Base-by-base conservation (phyloP, 1,140 invertebrate genomes). In the Zaprionus davidi region DNA sequence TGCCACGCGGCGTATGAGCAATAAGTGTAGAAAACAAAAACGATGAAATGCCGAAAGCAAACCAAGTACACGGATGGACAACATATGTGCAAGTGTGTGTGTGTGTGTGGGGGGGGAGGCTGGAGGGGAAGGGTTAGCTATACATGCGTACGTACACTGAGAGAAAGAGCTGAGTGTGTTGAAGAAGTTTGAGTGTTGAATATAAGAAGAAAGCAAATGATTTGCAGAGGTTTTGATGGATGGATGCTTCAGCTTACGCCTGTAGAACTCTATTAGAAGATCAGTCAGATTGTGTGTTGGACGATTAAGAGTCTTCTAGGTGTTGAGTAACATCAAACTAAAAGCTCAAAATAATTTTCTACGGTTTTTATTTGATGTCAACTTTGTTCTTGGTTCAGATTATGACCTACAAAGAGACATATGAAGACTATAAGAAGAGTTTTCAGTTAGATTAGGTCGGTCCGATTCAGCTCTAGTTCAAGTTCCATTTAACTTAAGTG, bases 1-100 rank as follows among this genome's bases (percentile, higher is more conserved):
- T 58, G 49, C 63, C 13, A 66, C 44, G 56, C 55, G 62, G 69
- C 74, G 63, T 76, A 76, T 71, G 59, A 53, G 74, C 69, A 76
- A 76, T 76, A 76, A 65, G 46, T 57, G 46, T 20, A 57, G 26
- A 34, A 26, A 69, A 53, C 53, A 66, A 44, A 41, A 22, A 58
- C 34, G 38, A 26, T 46, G 31, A 71, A 64, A 69, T 24, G 55
- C 34, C 15, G 1, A 36, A 26, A 13, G 17, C 58, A 24, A 51
- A 44, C 56, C 22, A 44, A 53, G 53, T 36, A 36, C 34, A 34
- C 38, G 51, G 31, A 58, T 41, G 58, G 12, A 41, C 24, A 71
- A 4, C 71, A 69, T 63, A 57, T 58, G 53, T 36, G 2, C 15
- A 24, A 38, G 20, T 51, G 34, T 51, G 4, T 57, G n/a, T 28